Percentiles rank a stretch among this genome's conserved stretches.
Conservation (phyloP, 1,140 invertebrate species). For the Drosophila orena region DNA sequence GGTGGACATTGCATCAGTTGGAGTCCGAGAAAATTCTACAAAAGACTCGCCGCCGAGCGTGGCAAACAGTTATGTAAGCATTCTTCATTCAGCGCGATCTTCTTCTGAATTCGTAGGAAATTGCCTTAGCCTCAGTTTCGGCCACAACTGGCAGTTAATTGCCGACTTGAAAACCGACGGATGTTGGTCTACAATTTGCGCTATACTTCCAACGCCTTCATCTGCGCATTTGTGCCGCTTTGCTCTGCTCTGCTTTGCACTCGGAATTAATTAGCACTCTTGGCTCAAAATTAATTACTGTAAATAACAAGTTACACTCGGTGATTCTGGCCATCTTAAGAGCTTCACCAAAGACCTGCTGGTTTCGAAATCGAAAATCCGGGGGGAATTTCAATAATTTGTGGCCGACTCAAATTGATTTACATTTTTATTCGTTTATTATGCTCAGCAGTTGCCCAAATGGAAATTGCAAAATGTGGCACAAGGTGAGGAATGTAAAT, state of each 20-base stretch:
- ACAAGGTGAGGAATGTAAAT: constrained; percentile 36
- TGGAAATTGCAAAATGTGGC: constrained; percentile 34
- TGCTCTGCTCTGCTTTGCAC: constrained; percentile 17
- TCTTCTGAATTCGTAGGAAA: constrained; percentile 43
- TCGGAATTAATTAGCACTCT: constrained; percentile 77
- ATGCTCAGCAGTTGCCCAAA: constrained; percentile 35
- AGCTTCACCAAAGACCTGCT: constrained; percentile 8
- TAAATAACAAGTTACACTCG: constrained; percentile 80
- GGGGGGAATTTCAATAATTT: constrained; percentile 53
- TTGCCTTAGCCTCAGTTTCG: constrained; percentile 27
- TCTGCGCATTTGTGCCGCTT: constrained; percentile 30
- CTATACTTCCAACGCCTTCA: constrained; percentile 40
- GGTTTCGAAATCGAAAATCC: constrained; percentile 72
- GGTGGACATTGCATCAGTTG: constrained; percentile 53
- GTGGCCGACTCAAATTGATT: constrained; percentile 49
- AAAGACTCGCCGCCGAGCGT: constrained; percentile 35
- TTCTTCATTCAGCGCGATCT: constrained; percentile 29
- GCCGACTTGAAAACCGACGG: constrained; percentile 28
- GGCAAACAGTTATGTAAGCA: constrained; percentile 58
- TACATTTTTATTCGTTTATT: constrained; percentile 66
- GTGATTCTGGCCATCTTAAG: constrained; percentile 28
- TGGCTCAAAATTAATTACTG: constrained; percentile 75
- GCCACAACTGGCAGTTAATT: constrained; percentile 36
- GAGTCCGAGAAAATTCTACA: constrained; percentile 24
- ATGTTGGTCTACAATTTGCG: constrained; percentile 57